Percentiles rank a stretch among this genome's conserved stretches.
Evolutionary conservation across 2,888 invertebrate species (phyloP).

Genomic region (Gibbula magus): DNA sequence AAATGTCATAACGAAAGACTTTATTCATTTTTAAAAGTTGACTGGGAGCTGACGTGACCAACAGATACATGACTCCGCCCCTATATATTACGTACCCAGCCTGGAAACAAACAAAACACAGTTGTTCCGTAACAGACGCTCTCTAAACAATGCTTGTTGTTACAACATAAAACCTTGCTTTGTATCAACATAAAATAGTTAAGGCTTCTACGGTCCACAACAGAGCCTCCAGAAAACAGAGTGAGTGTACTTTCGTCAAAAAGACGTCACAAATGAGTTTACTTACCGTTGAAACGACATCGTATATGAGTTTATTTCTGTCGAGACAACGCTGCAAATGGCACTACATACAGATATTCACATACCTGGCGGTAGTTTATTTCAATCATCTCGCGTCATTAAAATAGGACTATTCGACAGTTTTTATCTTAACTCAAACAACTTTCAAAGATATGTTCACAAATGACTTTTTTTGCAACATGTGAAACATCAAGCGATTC

Average conservation of each 20-base stretch:
- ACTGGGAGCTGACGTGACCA: slow-evolving; percentile 27
- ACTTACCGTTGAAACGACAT: too few relatives aligned
- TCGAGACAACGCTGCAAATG: too few relatives aligned
- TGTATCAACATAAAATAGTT: not conserved
- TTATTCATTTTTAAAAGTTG: slow-evolving; percentile 29
- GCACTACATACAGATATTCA: too few relatives aligned
- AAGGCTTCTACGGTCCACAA: too few relatives aligned
- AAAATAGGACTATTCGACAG: too few relatives aligned
- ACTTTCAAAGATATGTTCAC: not conserved
- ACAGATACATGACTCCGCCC: slow-evolving; percentile 7
- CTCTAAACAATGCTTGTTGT: slow-evolving; percentile 4
- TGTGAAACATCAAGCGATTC: too few relatives aligned
- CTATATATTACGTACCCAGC: not conserved
- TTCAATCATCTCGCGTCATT: too few relatives aligned
- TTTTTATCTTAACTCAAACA: not conserved
- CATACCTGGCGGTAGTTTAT: too few relatives aligned
- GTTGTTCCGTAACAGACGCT: slow-evolving; percentile 5
- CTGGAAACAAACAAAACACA: slow-evolving; percentile 17
- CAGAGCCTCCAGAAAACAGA: too few relatives aligned
- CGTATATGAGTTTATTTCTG: too few relatives aligned
- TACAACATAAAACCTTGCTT: slow-evolving; percentile 1
- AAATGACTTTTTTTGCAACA: not conserved
- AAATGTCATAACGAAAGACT: slow-evolving; percentile 27
- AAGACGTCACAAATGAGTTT: too few relatives aligned
- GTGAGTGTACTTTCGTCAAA: too few relatives aligned